phyloP scores from a whole-genome alignment of 2,113 vertebrate species.

The Panthera tigris region DNA sequence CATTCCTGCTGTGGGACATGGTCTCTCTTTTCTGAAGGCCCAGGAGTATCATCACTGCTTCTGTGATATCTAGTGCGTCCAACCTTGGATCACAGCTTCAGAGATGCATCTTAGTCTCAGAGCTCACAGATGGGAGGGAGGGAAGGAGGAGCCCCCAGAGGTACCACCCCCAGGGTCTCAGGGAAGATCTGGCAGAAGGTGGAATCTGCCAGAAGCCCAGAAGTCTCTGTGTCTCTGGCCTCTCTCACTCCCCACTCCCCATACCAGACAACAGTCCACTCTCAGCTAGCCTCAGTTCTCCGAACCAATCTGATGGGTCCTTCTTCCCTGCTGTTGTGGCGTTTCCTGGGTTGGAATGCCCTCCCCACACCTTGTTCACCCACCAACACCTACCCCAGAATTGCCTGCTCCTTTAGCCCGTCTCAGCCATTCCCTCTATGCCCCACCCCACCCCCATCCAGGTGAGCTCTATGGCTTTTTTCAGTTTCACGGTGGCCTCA shows the following conservation, averaged over 20 bases:
- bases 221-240: neutral
- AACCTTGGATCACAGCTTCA: neutral
- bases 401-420: neutral
- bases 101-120: neutral
- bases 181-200: neutral
- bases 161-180: fast-evolving
- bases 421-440: neutral
- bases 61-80: neutral
- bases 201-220: neutral
- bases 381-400: neutral
- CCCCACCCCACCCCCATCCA: no score
- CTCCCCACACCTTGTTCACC: no score
- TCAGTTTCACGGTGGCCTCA: neutral
- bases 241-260: neutral
- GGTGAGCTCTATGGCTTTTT: neutral
- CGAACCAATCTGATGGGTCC: neutral
- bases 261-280: fast-evolving
- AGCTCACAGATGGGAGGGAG: neutral
- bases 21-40: neutral
- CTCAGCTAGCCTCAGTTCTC: no score
- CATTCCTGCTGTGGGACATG: neutral
- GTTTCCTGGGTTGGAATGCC: neutral
- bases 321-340: neutral
- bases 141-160: no score
- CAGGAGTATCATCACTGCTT: neutral